Conservation (phyloP, 2,888 invertebrate species). For the Hofmannophila pseudospretella region DNA sequence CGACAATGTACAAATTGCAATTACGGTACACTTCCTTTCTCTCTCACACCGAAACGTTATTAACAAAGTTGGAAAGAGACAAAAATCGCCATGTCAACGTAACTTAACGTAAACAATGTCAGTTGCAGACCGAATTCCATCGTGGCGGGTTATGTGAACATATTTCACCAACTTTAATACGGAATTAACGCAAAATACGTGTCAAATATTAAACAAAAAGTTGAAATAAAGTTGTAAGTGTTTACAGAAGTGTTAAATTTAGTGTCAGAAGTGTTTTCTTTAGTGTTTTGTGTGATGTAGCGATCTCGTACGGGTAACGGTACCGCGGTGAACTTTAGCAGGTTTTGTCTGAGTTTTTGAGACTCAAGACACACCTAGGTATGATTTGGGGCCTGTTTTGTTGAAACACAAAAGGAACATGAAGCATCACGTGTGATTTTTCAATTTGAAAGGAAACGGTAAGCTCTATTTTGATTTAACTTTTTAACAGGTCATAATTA, state of each 20-base stretch:
- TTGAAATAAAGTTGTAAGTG: constrained; percentile 10
- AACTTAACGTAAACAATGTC: constrained; percentile 58
- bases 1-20: constrained; percentile 20
- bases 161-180: constrained; percentile 11
- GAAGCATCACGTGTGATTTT: constrained; percentile 52
- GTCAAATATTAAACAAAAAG: constrained; percentile 16
- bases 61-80: constrained; percentile 27
- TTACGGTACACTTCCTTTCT: constrained; percentile 22
- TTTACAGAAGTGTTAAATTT: constrained; percentile 15
- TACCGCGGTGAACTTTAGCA: constrained; percentile 50
- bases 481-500: not conserved
- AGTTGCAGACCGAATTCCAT: constrained; percentile 53
- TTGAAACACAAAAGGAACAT: constrained; percentile 35
- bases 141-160: constrained; percentile 33
- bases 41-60: constrained; percentile 20
- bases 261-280: constrained; percentile 18
- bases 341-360: constrained; percentile 49
- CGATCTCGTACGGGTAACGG: constrained; percentile 49
- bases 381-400: constrained; percentile 39
- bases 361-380: constrained; percentile 56
- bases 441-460: constrained; percentile 17
- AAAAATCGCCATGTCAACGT: constrained; percentile 37
- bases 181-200: constrained; percentile 14
- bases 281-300: constrained; percentile 30
- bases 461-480: constrained; percentile 15